Evolutionary conservation across 2,113 vertebrate species (phyloP).

Genomic region (Trachemys scripta): DNA sequence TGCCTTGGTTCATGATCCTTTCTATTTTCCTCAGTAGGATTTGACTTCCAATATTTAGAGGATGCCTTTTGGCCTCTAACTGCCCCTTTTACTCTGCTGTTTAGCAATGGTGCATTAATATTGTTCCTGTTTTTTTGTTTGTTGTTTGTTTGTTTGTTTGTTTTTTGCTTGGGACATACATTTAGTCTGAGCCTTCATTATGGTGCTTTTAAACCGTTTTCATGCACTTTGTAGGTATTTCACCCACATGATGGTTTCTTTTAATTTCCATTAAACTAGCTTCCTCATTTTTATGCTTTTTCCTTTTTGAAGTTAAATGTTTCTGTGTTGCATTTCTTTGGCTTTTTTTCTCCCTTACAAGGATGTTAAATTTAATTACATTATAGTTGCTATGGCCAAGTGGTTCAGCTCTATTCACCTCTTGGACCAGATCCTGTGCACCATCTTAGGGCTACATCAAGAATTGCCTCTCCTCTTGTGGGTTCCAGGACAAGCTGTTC

Average conservation of each 20-base stretch:
- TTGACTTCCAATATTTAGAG: not conserved
- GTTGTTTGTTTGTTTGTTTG: too few relatives aligned
- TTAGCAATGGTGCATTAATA: not conserved
- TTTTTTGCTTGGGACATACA: not conserved
- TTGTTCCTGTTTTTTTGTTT: too few relatives aligned
- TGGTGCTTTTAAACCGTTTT: not conserved
- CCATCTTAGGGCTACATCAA: not conserved
- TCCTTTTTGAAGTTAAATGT: not conserved
- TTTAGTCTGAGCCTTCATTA: not conserved
- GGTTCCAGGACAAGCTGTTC: not conserved
- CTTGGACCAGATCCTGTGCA: not conserved
- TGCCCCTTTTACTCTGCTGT: not conserved
- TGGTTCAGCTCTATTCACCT: not conserved
- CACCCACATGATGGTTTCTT: not conserved
- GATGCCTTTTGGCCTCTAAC: not conserved
- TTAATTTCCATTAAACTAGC: not conserved
- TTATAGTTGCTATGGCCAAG: not conserved
- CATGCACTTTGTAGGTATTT: not conserved
- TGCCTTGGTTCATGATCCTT: not conserved
- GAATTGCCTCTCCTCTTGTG: not conserved
- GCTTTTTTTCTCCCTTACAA: not conserved
- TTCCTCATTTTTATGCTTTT: not conserved
- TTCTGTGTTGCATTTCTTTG: not conserved
- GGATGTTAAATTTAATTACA: not conserved
- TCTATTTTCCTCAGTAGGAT: not conserved